Conservation (phyloP, 2,797 vertebrate genomes). For the Apogon hyalosoma region DNA sequence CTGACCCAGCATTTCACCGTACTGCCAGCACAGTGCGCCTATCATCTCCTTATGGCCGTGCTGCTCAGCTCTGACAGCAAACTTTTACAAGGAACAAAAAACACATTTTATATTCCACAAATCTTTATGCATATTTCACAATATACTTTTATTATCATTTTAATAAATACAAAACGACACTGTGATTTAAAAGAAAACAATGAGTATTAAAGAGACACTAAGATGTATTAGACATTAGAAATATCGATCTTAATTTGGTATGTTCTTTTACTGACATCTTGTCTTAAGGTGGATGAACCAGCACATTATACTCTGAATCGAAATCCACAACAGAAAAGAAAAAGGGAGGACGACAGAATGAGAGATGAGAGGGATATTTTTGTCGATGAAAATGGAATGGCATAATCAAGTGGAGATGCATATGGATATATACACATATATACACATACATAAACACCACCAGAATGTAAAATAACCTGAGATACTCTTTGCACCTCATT, state of each 20-base stretch:
- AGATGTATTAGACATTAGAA: constrained; percentile 86
- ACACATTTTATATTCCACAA: constrained; percentile 84
- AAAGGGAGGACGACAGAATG: constrained; percentile 63
- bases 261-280: constrained; percentile 88
- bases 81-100: constrained; percentile 72
- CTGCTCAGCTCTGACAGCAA: constrained; percentile 74
- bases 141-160: constrained; percentile 90
- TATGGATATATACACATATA: constrained; percentile 87
- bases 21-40: constrained; percentile 55
- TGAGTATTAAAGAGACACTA: constrained; percentile 87
- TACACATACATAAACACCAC: constrained; percentile 85
- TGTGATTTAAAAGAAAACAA: constrained; percentile 85
- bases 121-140: constrained; percentile 89
- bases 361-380: constrained; percentile 69
- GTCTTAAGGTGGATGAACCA: constrained; percentile 82
- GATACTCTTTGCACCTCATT: constrained; percentile 90
- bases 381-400: constrained; percentile 80
- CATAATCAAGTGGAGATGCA: constrained; percentile 82
- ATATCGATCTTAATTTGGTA: constrained; percentile 88
- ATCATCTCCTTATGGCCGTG: constrained; percentile 69
- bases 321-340: constrained; percentile 76
- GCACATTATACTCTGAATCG: constrained; percentile 77
- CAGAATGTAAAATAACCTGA: constrained; percentile 89
- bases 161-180: constrained; percentile 92
- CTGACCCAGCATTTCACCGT: constrained; percentile 53